Percentiles rank a stretch among this genome's conserved stretches.
Evolutionary conservation across 1,140 invertebrate genomes (phyloP).

Genomic region (Trichomalopsis sarcophagae): DNA sequence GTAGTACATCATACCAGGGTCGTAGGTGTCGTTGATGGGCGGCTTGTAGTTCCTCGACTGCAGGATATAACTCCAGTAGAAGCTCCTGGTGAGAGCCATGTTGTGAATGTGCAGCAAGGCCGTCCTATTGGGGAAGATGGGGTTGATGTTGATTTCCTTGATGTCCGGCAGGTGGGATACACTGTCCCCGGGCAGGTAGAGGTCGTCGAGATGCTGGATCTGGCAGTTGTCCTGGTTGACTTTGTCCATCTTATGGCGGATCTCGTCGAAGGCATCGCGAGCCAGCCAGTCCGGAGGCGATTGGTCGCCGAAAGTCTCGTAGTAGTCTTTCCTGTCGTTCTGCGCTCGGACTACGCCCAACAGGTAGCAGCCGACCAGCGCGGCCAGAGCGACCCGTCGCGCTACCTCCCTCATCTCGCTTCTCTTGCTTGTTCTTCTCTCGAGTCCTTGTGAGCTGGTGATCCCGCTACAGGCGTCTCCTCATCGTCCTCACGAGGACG

Average conservation of each 20-base stretch:
- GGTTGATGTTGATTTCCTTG: conserved; percentile 96
- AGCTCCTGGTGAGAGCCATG: conserved; percentile 94
- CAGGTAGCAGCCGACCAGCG: conserved; percentile 65
- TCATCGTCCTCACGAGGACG: not conserved
- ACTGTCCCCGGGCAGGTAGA: conserved; percentile 88
- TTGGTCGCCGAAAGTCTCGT: conserved; percentile 14
- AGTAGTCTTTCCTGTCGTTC: conserved; percentile 44
- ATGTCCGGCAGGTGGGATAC: conserved; percentile 95
- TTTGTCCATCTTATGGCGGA: conserved; percentile 86
- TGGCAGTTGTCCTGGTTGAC: conserved; percentile 91
- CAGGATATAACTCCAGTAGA: conserved; percentile 97
- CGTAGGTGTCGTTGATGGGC: conserved; percentile 92
- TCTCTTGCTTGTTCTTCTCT: not conserved
- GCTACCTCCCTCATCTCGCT: not conserved
- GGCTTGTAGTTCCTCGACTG: conserved; percentile 93
- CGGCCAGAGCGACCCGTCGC: conserved; percentile 40
- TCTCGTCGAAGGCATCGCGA: conserved; percentile 91
- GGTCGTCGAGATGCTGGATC: conserved; percentile 88
- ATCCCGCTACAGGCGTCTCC: not conserved
- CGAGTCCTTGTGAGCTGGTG: not conserved
- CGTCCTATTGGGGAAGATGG: conserved; percentile 95
- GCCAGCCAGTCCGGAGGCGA: conserved; percentile 91
- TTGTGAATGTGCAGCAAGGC: conserved; percentile 95
- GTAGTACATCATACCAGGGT: conserved; percentile 99
- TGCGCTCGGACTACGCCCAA: conserved; percentile 76